Evolutionary conservation across 2,888 invertebrate species (phyloP).

Genomic region (Margaritifera margaritifera): DNA sequence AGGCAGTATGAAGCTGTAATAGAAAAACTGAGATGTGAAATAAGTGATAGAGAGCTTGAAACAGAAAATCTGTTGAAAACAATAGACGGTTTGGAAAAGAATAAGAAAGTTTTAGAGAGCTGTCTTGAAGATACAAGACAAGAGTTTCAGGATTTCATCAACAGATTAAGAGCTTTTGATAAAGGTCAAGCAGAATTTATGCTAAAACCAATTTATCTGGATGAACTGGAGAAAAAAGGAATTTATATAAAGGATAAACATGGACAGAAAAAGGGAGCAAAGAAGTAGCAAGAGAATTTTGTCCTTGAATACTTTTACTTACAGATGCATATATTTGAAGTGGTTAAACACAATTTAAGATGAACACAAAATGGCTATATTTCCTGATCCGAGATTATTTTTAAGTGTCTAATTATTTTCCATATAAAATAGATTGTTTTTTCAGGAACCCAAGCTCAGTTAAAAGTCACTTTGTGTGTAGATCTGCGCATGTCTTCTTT

Average conservation of each 20-base stretch:
- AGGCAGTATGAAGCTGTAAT: constrained; percentile 43
- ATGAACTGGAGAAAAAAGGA: constrained; percentile 49
- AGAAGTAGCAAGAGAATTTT: too few relatives aligned
- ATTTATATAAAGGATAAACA: constrained; percentile 15
- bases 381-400: too few relatives aligned
- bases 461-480: too few relatives aligned
- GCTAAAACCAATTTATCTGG: constrained; percentile 54
- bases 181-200: constrained; percentile 53
- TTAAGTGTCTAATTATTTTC: too few relatives aligned
- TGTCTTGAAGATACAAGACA: constrained; percentile 45
- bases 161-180: constrained; percentile 50
- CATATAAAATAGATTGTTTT: too few relatives aligned
- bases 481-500: too few relatives aligned
- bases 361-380: too few relatives aligned
- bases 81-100: constrained; percentile 36
- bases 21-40: constrained; percentile 36
- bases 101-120: constrained; percentile 42
- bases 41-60: constrained; percentile 22
- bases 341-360: too few relatives aligned
- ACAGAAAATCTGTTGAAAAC: constrained; percentile 31
- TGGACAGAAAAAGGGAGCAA: too few relatives aligned
- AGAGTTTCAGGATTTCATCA: constrained; percentile 60
- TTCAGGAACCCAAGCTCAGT: too few relatives aligned
- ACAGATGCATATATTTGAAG: too few relatives aligned
- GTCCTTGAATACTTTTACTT: too few relatives aligned